These are phyloP conservation scores for Hylyphantes graminicola DNA, from an alignment of 1,140 invertebrate genomes.

Conservation along the genomic window DNA sequence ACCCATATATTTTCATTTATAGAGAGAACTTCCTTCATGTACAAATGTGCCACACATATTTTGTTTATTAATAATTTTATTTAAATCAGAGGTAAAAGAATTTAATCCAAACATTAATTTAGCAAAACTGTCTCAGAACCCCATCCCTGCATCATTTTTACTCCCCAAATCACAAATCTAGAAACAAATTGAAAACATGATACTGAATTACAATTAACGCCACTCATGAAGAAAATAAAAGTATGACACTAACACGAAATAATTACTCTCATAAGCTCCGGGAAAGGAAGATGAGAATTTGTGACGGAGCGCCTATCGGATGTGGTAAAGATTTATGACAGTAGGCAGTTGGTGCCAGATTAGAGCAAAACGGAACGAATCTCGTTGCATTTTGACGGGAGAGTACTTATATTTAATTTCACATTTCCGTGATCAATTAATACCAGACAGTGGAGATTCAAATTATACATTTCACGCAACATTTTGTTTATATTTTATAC, in stretches of 20 bases:
- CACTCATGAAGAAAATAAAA: slow-evolving; percentile 10
- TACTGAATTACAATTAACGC: background rate
- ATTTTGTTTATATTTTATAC: background rate
- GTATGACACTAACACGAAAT: slow-evolving; percentile 15
- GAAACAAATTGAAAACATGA: background rate
- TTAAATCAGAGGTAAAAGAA: no score
- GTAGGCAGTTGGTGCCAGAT: slow-evolving; percentile 5
- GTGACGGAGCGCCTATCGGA: slow-evolving; percentile 2
- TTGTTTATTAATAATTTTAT: no score
- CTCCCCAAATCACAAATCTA: background rate
- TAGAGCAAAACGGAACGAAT: slow-evolving; percentile 32
- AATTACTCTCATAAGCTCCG: slow-evolving; percentile 1
- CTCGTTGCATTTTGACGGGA: slow-evolving; percentile 6
- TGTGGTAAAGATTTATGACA: slow-evolving; percentile 26
- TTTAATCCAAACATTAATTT: no score
- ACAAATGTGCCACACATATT: no score
- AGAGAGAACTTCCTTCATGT: no score
- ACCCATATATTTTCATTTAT: no score
- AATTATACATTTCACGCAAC: slow-evolving; percentile 38
- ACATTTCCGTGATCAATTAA: slow-evolving; percentile 36
- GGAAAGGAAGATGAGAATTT: background rate
- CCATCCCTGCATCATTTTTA: no score
- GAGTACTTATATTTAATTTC: slow-evolving; percentile 25
- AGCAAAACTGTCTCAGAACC: no score
- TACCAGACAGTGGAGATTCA: slow-evolving; percentile 23